A percentile compares a stretch with the other conserved stretches of the same genome.
phyloP scores from a whole-genome alignment of 2,888 invertebrate species.

The Branchinecta sandiegonensis region DNA sequence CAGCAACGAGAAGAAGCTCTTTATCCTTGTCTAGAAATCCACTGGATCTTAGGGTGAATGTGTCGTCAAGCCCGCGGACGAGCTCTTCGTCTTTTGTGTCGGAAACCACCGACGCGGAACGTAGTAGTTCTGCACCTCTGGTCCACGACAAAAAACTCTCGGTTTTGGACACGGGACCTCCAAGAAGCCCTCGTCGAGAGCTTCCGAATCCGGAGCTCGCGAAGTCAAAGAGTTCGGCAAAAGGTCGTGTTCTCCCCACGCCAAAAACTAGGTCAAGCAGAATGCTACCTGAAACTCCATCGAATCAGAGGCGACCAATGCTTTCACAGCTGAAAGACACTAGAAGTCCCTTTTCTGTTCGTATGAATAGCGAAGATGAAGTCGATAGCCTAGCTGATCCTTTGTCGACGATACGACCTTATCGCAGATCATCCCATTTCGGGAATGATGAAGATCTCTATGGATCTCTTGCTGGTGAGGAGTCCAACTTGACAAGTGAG shows the following conservation, averaged over 20 bases:
- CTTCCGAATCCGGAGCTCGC: conserved; percentile 13
- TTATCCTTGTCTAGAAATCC: background rate
- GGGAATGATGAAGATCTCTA: too few relatives aligned
- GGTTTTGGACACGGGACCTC: background rate
- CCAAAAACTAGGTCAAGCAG: conserved; percentile 11
- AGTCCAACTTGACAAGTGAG: conserved; percentile 11
- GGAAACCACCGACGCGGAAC: conserved; percentile 1
- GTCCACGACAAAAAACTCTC: background rate
- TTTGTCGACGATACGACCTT: background rate
- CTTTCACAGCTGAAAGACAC: conserved; percentile 5
- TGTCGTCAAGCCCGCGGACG: background rate
- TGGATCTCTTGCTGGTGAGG: background rate
- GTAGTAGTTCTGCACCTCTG: background rate
- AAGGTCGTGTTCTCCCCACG: background rate
- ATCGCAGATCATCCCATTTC: background rate
- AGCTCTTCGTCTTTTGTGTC: background rate
- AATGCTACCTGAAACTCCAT: conserved; percentile 8
- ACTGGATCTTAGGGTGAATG: background rate
- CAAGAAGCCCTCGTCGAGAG: conserved; percentile 12
- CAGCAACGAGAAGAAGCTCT: background rate
- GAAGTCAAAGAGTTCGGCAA: background rate
- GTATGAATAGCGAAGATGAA: conserved; percentile 11
- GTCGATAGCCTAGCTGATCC: conserved; percentile 1
- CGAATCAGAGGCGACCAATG: conserved; percentile 11
- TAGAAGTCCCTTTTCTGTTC: background rate